Evolutionary conservation across 2,888 invertebrate species (phyloP).

Genomic region (Cephalotes varians): DNA sequence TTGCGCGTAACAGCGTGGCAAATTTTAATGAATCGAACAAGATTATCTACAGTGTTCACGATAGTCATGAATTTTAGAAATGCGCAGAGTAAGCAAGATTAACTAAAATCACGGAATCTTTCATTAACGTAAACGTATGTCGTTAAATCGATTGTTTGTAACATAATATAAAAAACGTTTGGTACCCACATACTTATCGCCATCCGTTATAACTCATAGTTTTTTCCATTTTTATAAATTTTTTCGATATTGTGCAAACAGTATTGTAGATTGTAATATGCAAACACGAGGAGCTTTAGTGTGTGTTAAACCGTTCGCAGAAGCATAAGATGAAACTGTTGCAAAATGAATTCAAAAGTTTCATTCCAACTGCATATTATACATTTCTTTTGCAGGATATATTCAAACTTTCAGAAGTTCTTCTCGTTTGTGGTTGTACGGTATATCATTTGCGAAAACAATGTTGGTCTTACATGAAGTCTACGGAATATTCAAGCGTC

Average conservation of each 20-base stretch:
- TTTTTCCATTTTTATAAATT: background rate
- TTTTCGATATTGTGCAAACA: background rate
- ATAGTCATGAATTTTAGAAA: slow-evolving; percentile 36
- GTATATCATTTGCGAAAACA: slow-evolving; percentile 47
- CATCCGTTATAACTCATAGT: background rate
- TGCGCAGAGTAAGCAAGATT: background rate
- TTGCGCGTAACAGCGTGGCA: slow-evolving; percentile 7
- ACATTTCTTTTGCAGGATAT: slow-evolving; percentile 19
- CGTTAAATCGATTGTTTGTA: slow-evolving; percentile 15
- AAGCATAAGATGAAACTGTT: slow-evolving; percentile 1
- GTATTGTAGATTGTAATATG: background rate
- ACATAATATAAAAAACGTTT: background rate
- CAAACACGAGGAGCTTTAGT: background rate
- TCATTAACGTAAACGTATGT: background rate
- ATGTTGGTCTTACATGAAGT: slow-evolving; percentile 40
- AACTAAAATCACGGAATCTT: background rate
- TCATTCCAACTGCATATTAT: background rate
- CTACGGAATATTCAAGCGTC: slow-evolving; percentile 36
- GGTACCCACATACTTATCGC: background rate
- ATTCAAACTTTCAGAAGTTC: slow-evolving; percentile 28
- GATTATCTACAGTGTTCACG: background rate
- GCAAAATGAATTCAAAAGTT: slow-evolving; percentile 17
- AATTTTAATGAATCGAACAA: slow-evolving; percentile 34
- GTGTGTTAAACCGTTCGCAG: background rate
- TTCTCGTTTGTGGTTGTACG: slow-evolving; percentile 4